These are phyloP conservation scores for Balearica regulorum DNA, from an alignment of 2,797 vertebrate genomes.

Conservation along the genomic window DNA sequence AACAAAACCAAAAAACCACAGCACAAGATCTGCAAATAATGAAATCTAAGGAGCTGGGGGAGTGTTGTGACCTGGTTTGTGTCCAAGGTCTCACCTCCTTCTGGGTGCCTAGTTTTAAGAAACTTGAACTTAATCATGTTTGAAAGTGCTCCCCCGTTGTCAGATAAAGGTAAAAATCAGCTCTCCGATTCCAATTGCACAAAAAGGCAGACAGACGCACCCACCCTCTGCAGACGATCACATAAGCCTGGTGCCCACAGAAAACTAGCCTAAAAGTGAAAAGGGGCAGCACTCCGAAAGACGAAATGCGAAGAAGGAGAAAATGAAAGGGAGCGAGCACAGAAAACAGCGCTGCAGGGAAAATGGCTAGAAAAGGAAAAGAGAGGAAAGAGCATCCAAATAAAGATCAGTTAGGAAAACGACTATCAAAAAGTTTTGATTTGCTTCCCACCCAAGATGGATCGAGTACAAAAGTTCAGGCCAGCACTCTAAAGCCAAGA, in stretches of 20 bases:
- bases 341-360: not conserved
- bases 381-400: not conserved
- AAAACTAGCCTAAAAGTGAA: not conserved
- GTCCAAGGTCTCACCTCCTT: not conserved
- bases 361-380: not conserved
- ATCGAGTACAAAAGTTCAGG: not conserved
- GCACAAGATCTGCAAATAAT: not conserved
- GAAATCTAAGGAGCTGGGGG: not conserved
- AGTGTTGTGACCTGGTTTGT: not conserved
- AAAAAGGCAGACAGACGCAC: not conserved
- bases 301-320: not conserved
- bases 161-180: not conserved
- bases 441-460: not conserved
- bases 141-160: not conserved
- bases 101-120: not conserved
- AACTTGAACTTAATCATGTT: not conserved
- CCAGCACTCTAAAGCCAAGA: constrained; percentile 12
- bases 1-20: not conserved
- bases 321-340: not conserved
- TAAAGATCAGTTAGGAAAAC: not conserved
- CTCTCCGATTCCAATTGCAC: fast-evolving
- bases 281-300: not conserved
- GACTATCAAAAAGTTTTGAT: not conserved
- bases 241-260: not conserved
- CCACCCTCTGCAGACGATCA: not conserved